A percentile compares a stretch with the other conserved stretches of the same genome.
Conservation (phyloP, 2,888 invertebrate species). For the Conistra vaccinii region DNA sequence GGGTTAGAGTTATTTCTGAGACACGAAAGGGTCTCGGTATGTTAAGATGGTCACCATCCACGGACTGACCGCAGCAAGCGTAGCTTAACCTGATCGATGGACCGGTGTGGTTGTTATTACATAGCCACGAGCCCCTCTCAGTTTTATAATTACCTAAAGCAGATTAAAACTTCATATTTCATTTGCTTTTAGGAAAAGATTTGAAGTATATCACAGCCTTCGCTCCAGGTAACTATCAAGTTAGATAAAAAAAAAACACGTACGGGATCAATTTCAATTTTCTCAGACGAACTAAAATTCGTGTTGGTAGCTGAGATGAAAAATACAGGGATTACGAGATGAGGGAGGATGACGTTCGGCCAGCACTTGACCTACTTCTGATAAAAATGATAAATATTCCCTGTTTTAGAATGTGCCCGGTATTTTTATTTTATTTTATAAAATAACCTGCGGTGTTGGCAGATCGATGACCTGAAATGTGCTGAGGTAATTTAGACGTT, state of each 20-base stretch:
- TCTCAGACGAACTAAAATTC: constrained; percentile 27
- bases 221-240: not conserved
- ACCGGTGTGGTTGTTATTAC: too few species aligned
- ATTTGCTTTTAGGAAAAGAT: not conserved
- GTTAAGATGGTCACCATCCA: too few species aligned
- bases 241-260: not conserved
- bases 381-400: constrained; percentile 59
- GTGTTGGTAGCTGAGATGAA: constrained; percentile 41
- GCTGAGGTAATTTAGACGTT: constrained; percentile 9
- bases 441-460: constrained; percentile 37
- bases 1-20: not conserved
- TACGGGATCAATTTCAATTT: constrained; percentile 31
- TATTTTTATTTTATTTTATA: constrained; percentile 49
- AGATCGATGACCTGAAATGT: constrained; percentile 24
- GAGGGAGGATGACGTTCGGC: constrained; percentile 40
- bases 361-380: constrained; percentile 59
- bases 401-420: constrained; percentile 28
- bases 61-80: too few species aligned
- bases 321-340: constrained; percentile 56
- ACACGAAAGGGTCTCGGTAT: too few species aligned
- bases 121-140: too few species aligned
- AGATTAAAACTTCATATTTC: not conserved
- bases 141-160: too few species aligned
- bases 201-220: not conserved
- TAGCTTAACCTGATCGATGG: too few species aligned